A percentile compares a stretch with the other conserved stretches of the same genome.
These are phyloP conservation scores for Sapayoa aenigma DNA, from an alignment of 2,113 vertebrate genomes.

Conservation along the genomic window DNA sequence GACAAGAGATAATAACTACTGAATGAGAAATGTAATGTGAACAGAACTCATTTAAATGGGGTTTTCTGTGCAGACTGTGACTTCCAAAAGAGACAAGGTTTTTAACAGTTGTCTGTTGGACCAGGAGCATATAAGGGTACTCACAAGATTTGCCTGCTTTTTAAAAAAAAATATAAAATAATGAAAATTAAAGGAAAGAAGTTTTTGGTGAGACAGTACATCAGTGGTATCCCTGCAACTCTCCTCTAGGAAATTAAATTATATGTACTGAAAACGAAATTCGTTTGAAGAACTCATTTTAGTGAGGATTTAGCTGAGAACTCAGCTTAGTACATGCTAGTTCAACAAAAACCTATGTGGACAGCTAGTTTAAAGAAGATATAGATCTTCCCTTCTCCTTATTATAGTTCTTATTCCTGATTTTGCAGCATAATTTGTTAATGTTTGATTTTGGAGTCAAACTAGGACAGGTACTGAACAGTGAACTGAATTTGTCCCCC, in stretches of 20 bases:
- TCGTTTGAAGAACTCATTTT: background rate
- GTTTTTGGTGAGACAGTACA: background rate
- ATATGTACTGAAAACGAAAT: background rate
- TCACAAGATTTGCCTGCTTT: background rate
- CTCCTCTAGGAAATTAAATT: conserved; percentile 10
- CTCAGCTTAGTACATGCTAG: background rate
- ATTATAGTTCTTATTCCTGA: background rate
- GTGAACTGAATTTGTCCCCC: background rate
- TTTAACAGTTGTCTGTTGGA: background rate
- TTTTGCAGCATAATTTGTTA: conserved; percentile 25
- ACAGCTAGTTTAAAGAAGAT: conserved; percentile 11
- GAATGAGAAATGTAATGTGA: background rate
- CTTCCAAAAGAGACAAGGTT: background rate
- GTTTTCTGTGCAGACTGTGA: background rate
- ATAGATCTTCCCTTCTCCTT: conserved; percentile 14
- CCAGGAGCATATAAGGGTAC: background rate
- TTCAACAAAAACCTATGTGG: background rate
- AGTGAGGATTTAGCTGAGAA: background rate
- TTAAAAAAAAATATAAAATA: background rate
- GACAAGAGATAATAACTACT: background rate
- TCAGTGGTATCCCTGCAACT: background rate
- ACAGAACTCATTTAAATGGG: background rate
- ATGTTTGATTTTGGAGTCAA: background rate
- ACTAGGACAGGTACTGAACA: background rate
- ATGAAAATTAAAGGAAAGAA: background rate